Base-by-base conservation (phyloP, 2,888 invertebrate genomes). In the Drosophila paranaensis region DNA sequence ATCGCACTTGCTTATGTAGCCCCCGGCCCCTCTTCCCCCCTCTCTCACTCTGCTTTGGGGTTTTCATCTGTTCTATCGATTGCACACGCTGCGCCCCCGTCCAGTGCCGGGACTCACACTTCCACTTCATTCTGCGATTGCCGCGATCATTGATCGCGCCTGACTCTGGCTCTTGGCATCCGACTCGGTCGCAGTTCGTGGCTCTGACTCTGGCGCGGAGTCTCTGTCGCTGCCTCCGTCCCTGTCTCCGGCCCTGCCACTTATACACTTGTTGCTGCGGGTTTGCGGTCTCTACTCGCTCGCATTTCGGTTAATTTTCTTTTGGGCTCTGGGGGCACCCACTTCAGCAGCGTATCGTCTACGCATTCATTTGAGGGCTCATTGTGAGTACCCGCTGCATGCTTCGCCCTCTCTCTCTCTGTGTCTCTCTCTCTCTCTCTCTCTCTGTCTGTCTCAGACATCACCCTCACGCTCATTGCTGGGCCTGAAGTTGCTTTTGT, bases 251-350 rank as follows among this genome's bases (percentile, higher is more conserved):
- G 73, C 79, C 60, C 72, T 55, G 89, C 88, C 91, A 91, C 91
- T 91, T 90, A 90, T 91, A 90, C 91, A 91, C 91, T 91, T 91
- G 91, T 91, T 90, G 88, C 90, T 90, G 90, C 91, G 90, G 91
- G 90, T 90, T 89, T 90, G 91, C 82, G 90, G 91, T 88, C 77
- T 71, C 63, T 43, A 60, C 74, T 72, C 81, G 85, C 72, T 86
- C 85, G 76, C 85, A 87, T 89, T 87, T 87, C 78, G 89, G 88
- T 87, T 84, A 82, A 87, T 87, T 87, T 58, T 53, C 60, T 66
- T 54, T 74, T 53, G 54, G 65, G 42, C 77, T 77, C 74, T 62
- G 60, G 78, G 57, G 74, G 77, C 77, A 78, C 71, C 78, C 71
- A 78, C 77, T 78, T 63, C 71, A 74, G 54, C 62, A 42, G 53